Base-by-base conservation (phyloP, 2,888 invertebrate genomes). In the Nematopogon swammerdamellus region DNA sequence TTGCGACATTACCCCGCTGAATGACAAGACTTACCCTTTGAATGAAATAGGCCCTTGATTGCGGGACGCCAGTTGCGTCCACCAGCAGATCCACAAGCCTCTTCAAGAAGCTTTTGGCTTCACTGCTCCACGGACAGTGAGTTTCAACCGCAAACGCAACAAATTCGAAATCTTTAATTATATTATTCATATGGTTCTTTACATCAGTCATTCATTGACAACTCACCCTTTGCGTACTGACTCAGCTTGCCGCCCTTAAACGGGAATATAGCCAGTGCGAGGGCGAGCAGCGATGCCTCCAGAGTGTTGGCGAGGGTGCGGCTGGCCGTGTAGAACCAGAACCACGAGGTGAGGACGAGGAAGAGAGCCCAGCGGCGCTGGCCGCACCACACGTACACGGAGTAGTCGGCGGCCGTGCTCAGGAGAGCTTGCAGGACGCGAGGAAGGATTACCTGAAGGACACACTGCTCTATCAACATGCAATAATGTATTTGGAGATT, bases 251-350 rank as follows among this genome's bases (percentile, higher is more conserved):
- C 85, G 80, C 57, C 63, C 48, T 77, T 68, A 69, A 84, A 85
- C 0, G 92, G 92, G 64, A 86, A 92, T 58, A 87, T 81, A 45
- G 90, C 91, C 17, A 97, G 66, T 0, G 91, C 95, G 54, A 95
- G 85, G 1, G 87, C 85, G 2, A 91, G 89, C 19, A 97, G 68
- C 0, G 88, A 83, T 25, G 91, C 88, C 75, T 99, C 98, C 55
- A 92, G 70, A 0, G 89, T 89, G 65, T 98, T 98, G 30, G 91
- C 84, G 46, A 98, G 65, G 0, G 97, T 97, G 48, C 98, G 82
- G 0, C 95, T 87, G 0, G 88, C 87, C 11, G 91, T 92, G 66
- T 95, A 98, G 65, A 93, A 91, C 85, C 92, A 90, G 70, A 95
- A 97, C 92, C 95, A 97, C 44, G 91, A 89, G 0, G 88, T 84